Conservation (phyloP, 2,797 vertebrate species). For the Vultur gryphus region DNA sequence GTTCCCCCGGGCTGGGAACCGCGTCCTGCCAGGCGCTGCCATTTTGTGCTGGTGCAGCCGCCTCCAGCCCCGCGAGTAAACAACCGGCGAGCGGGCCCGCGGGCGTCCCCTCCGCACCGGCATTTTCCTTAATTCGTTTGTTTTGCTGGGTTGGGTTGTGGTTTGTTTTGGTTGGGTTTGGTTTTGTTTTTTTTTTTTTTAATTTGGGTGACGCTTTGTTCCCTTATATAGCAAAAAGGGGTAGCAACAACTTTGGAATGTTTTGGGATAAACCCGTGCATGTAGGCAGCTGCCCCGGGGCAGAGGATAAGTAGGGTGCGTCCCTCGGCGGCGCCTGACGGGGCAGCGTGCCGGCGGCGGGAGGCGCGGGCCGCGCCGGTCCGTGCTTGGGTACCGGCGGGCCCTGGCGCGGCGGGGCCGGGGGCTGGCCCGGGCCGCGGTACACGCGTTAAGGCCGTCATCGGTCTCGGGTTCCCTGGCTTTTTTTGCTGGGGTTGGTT, state of each 20-base stretch:
- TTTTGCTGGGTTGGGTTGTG: no score
- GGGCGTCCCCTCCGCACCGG: no score
- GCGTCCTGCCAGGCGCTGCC: neutral
- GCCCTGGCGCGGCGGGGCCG: no score
- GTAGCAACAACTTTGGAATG: rapidly evolving
- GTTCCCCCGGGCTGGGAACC: no score
- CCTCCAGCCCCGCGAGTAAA: neutral
- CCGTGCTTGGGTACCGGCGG: no score
- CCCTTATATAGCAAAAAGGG: neutral
- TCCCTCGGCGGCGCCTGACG: no score
- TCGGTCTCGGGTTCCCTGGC: neutral
- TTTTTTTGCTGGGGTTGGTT: neutral
- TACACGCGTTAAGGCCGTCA: no score
- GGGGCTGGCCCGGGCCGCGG: no score
- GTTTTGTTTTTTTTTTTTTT: no score
- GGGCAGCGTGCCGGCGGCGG: no score
- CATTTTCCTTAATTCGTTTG: rapidly evolving
- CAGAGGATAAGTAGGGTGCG: no score
- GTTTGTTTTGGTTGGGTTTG: neutral
- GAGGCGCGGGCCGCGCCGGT: no score
- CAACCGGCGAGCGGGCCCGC: neutral
- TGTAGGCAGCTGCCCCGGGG: neutral
- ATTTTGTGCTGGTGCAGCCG: neutral
- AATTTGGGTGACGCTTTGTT: neutral
- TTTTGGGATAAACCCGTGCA: neutral